Evolutionary conservation across 2,888 invertebrate genomes (phyloP).

Genomic region (Drosophila colorata): DNA sequence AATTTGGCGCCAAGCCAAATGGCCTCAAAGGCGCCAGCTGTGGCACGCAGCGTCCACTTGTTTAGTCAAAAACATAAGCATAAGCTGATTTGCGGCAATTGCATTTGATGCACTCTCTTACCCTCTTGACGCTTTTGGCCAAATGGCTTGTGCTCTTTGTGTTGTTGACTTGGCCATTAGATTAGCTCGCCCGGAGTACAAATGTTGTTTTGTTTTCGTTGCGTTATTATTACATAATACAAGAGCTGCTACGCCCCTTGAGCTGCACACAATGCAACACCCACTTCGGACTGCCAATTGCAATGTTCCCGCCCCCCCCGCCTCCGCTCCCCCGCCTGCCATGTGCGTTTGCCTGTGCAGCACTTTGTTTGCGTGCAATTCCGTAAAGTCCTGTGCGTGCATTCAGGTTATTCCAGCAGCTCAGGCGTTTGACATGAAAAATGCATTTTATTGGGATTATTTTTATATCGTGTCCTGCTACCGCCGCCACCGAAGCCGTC

Average conservation of each 20-base stretch:
- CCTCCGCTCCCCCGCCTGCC: conserved; percentile 7
- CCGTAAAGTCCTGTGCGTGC: conserved; percentile 81
- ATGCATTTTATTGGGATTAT: conserved; percentile 82
- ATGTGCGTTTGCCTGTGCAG: conserved; percentile 38
- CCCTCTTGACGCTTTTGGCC: conserved; percentile 13
- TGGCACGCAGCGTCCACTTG: conserved; percentile 41
- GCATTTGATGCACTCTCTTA: conserved; percentile 53
- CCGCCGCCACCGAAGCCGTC: background rate
- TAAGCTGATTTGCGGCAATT: conserved; percentile 68
- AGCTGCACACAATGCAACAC: background rate
- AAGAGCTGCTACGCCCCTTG: conserved; percentile 31
- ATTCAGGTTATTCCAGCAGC: conserved; percentile 79
- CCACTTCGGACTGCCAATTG: conserved; percentile 6
- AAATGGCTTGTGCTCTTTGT: conserved; percentile 10
- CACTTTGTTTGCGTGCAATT: conserved; percentile 80
- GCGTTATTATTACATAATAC: conserved; percentile 64
- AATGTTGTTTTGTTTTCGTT: conserved; percentile 53
- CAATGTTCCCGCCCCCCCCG: background rate
- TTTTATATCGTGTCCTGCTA: conserved; percentile 68
- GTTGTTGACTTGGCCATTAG: conserved; percentile 56
- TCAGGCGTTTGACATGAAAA: conserved; percentile 83
- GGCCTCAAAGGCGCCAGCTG: conserved; percentile 47
- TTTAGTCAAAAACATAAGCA: conserved; percentile 64
- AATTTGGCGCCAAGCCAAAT: conserved; percentile 68
- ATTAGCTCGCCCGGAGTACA: conserved; percentile 28